These are phyloP conservation scores for Cryptomyrus ogoouensis DNA, from an alignment of 2,113 vertebrate genomes.

Conservation along the genomic window DNA sequence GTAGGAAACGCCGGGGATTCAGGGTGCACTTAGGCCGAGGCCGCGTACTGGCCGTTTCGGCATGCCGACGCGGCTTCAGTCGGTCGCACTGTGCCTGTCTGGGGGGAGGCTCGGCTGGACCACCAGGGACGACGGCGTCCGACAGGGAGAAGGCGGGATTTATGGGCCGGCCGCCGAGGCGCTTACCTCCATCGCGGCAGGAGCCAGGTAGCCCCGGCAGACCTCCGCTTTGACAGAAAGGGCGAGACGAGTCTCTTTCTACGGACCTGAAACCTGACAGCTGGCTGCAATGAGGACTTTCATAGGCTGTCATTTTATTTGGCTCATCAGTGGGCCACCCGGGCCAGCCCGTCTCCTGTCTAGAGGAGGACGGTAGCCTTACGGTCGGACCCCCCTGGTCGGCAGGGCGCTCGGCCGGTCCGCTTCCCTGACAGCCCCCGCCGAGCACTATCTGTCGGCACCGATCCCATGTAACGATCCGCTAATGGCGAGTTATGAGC, in stretches of 20 bases:
- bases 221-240: neutral
- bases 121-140: neutral
- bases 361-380: neutral
- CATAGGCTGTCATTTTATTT: neutral
- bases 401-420: neutral
- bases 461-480: neutral
- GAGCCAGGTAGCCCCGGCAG: neutral
- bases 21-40: neutral
- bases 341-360: neutral
- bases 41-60: neutral
- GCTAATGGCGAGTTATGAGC: neutral
- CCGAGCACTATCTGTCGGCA: neutral
- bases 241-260: neutral
- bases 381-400: neutral
- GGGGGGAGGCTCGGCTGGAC: neutral
- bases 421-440: neutral
- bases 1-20: slow-evolving; percentile 9
- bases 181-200: neutral
- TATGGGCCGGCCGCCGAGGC: neutral
- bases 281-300: neutral
- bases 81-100: neutral
- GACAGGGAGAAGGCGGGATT: neutral
- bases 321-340: neutral
- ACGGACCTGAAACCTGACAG: neutral
- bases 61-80: neutral